Percentiles rank a stretch among this genome's conserved stretches.
Conservation (phyloP, 2,113 vertebrate species). For the Myrmecobius fasciatus region DNA sequence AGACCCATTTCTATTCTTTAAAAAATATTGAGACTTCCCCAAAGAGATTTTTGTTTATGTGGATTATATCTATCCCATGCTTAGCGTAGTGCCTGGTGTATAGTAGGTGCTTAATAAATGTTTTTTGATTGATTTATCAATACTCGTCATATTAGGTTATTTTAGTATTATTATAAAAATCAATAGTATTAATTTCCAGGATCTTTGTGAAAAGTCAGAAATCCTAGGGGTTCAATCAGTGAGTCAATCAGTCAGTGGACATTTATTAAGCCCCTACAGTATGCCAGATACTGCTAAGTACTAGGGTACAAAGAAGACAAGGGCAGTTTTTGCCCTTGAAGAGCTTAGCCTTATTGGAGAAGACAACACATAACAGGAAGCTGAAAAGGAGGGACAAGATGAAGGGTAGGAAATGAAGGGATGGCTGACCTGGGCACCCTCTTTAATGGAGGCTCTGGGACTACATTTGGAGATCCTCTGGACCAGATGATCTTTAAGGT, state of each 20-base stretch:
- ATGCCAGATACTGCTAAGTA: neutral
- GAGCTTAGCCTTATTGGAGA: neutral
- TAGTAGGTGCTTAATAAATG: neutral
- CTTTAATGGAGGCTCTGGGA: neutral
- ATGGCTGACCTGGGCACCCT: neutral
- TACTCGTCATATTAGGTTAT: neutral
- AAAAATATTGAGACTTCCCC: neutral
- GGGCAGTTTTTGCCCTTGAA: neutral
- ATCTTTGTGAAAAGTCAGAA: neutral
- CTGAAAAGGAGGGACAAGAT: neutral
- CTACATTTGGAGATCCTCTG: neutral
- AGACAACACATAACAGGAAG: neutral
- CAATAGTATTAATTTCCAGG: neutral
- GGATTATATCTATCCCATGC: neutral
- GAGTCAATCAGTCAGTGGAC: neutral
- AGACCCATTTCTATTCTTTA: neutral
- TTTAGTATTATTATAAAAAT: neutral
- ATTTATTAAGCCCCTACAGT: neutral
- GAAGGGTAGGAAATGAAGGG: neutral
- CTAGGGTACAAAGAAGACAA: neutral
- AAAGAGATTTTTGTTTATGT: neutral
- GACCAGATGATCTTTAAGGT: neutral
- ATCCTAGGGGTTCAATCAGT: neutral
- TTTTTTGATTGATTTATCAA: neutral
- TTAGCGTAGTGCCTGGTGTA: neutral